Evolutionary conservation across 2,888 invertebrate species (phyloP).

Genomic region (Saturnia japonica): DNA sequence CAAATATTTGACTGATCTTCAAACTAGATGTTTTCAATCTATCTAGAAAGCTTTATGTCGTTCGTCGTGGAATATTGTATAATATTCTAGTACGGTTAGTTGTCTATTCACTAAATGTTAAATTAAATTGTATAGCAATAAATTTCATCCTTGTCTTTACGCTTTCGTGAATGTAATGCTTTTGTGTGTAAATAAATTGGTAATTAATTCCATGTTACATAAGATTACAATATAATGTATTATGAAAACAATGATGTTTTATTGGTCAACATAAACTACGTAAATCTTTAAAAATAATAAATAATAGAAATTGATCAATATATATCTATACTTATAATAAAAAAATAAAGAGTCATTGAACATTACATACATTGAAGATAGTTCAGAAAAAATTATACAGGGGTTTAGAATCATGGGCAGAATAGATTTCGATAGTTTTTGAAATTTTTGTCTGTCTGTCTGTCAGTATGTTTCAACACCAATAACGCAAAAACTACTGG

Average conservation of each 20-base stretch:
- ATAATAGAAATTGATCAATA: too few species aligned
- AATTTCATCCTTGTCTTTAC: constrained; percentile 31
- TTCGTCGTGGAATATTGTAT: background rate
- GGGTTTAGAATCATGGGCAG: too few species aligned
- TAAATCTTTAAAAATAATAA: background rate
- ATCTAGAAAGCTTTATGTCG: constrained; percentile 46
- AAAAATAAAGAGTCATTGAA: too few species aligned
- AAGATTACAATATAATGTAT: constrained; percentile 33
- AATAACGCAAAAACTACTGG: too few species aligned
- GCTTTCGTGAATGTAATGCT: constrained; percentile 59
- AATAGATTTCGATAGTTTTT: too few species aligned
- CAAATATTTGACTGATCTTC: constrained; percentile 59
- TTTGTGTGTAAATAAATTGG: constrained; percentile 59
- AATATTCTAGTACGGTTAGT: background rate
- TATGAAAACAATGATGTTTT: background rate
- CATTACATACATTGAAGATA: too few species aligned
- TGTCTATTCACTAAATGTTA: background rate
- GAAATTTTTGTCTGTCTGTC: too few species aligned
- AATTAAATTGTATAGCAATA: background rate
- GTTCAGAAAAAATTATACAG: too few species aligned
- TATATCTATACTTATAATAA: too few species aligned
- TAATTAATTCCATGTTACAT: constrained; percentile 29
- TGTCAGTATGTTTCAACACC: too few species aligned
- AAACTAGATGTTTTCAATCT: constrained; percentile 48
- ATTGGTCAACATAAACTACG: background rate